Evolutionary conservation across 1,140 invertebrate genomes (phyloP), one percentile per base, ranked within the genome.

Genomic region (Musca domestica): DNA sequence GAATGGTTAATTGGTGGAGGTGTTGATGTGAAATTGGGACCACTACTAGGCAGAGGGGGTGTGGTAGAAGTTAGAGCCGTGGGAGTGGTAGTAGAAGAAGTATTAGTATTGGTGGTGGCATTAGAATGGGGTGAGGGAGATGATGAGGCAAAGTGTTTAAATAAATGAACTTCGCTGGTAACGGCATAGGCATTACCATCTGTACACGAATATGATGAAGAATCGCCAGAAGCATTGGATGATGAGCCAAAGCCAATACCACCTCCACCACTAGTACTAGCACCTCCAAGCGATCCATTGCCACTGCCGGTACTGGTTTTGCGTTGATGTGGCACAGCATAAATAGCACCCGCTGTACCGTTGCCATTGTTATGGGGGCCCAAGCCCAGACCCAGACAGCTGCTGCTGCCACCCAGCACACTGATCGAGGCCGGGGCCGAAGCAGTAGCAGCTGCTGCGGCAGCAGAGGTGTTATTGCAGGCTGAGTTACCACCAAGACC

Each of bases 1-100:
- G 68, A 51, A 41, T 69, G 47, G 47, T 73, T 47, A 20, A 66
- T 30, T 61, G 70, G 64, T 70, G 77, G 70, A 41, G 23, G 41
- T 56, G 67, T 14, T 51, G 64, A n/a, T 63, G 14, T 41, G 12
- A 41, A 41, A 41, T 41, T 41, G 12, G 34, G 34, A 41, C 34
- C 34, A 41, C 5, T 41, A 9, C 6, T 41, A 2, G 34, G 34
- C 12, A 41, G 4, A 12, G 34, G 34, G 34, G 34, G 34, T 9
- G 30, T 9, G 14, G 17, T 27, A 34, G 41, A 27, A 14, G 23
- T 15, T 3, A 41, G 6, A 41, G 34, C 34, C 34, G 34, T 41
- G 9, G 51, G 23, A 15, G 51, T 19, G 47, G 19, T 46, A 22
- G 49, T 67, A 34, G 27, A 17, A 17, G 65, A 17, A 2, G 49